Base-by-base conservation (phyloP, 2,797 vertebrate genomes). In the Characodon lateralis region DNA sequence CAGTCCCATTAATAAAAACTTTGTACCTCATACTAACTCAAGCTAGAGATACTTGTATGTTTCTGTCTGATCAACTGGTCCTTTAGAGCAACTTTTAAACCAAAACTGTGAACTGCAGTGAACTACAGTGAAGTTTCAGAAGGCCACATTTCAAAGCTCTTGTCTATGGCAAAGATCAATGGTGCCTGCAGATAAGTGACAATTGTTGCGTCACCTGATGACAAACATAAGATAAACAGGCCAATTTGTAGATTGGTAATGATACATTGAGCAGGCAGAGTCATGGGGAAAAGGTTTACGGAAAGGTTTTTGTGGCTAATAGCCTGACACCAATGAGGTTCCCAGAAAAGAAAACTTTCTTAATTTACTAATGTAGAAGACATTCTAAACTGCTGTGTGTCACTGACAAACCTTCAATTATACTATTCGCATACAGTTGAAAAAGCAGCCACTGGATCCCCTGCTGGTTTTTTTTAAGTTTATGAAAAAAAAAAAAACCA, bases 141-240 rank as follows among this genome's bases (percentile, higher is more conserved):
- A 28, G 65, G 73, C 61, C 75, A 46, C 53, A 43, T 83, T 65
- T 74, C 41, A 76, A 51, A 80, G 72, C 74, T 48, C 59, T 73
- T 81, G 77, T 78, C 81, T 81, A 48, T 81, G 56, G 63, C 41
- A 77, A 75, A 56, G 79, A 79, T 88, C 77, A 79, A 74, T 89
- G 43, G 35, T 72, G 58, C 69, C 69, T 80, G 69, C 78, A n/a
- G 85, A 84, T 74, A 80, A 74, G 53, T 71, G 81, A 81, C 68
- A 73, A 87, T 79, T 77, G 77, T 26, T 9, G 71, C 82, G 48
- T 80, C 0, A 24, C 75, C 73, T 80, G 78, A 63, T 77, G 69
- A 78, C 81, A 76, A 76, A 78, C 51, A 72, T 26, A 68, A 73
- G 51, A 41, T 74, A 85, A 84, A 86, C 24, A 39, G 50, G 35